Evolutionary conservation across 2,113 vertebrate genomes (phyloP).

Genomic region (Callospermophilus lateralis): DNA sequence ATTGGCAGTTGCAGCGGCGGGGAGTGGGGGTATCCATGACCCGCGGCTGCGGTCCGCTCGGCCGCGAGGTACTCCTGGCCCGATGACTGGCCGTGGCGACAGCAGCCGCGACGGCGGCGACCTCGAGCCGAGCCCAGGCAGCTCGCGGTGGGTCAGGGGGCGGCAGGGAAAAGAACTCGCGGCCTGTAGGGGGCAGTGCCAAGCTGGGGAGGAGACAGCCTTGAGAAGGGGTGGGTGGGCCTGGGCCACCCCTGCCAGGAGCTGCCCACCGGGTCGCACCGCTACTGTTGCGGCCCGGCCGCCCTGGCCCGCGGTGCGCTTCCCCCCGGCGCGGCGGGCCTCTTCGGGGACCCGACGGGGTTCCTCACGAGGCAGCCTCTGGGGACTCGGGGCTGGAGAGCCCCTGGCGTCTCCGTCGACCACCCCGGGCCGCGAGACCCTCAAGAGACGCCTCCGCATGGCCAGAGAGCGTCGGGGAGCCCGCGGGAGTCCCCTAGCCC

Average conservation of each 20-base stretch:
- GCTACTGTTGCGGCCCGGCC: neutral
- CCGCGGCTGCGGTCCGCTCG: neutral
- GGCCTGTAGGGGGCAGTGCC: slow-evolving; percentile 70
- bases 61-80: neutral
- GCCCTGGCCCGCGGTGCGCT: neutral
- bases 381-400: neutral
- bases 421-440: neutral
- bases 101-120: neutral
- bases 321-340: neutral
- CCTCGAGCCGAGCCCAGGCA: neutral
- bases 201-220: neutral
- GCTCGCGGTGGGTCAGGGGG: slow-evolving; percentile 5
- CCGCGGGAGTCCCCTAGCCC: neutral
- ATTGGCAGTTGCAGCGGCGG: neutral
- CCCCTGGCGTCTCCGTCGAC: neutral
- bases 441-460: slow-evolving; percentile 41
- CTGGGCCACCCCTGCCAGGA: neutral
- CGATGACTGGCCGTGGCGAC: slow-evolving; percentile 44
- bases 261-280: neutral
- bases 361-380: neutral
- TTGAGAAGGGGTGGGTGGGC: neutral
- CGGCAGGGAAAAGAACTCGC: neutral
- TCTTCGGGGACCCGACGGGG: neutral
- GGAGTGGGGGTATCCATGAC: neutral
- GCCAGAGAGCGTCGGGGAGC: neutral